These are phyloP conservation scores for Dryococelus australis DNA, from an alignment of 2,888 invertebrate species.

Conservation along the genomic window DNA sequence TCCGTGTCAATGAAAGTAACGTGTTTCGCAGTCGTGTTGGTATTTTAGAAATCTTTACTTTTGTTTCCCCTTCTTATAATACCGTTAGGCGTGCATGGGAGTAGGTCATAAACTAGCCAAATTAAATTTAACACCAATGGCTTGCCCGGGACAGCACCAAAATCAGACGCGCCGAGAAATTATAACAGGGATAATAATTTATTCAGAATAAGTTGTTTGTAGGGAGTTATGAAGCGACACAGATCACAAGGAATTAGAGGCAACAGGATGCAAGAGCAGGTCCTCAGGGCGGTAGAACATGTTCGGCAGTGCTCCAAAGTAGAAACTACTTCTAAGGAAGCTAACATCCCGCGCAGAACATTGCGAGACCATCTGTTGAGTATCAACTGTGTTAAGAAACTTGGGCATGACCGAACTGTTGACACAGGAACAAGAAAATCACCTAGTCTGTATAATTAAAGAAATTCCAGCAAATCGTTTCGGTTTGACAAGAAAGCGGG, in stretches of 20 bases:
- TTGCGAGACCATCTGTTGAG: not conserved
- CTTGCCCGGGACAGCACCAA: no score
- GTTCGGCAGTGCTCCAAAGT: not conserved
- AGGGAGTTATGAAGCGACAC: not conserved
- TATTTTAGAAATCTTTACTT: no score
- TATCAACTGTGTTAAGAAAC: constrained; percentile 4
- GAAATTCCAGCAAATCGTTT: not conserved
- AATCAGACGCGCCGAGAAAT: no score
- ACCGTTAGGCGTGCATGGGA: no score
- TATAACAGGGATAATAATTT: no score
- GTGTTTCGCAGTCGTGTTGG: no score
- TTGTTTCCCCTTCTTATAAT: no score
- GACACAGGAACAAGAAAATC: not conserved
- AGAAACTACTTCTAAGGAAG: not conserved
- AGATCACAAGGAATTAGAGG: not conserved
- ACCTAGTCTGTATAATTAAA: not conserved
- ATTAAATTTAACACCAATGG: no score
- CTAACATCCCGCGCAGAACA: not conserved
- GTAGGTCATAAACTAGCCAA: no score
- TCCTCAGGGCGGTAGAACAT: not conserved
- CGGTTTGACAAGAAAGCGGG: not conserved
- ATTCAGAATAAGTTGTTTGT: not conserved
- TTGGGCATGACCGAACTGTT: not conserved
- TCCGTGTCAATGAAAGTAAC: no score
- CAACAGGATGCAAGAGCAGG: not conserved